Evolutionary conservation across 1,140 invertebrate species (phyloP), one percentile per base, ranked within the genome.

Genomic region (Callitettix versicolor): DNA sequence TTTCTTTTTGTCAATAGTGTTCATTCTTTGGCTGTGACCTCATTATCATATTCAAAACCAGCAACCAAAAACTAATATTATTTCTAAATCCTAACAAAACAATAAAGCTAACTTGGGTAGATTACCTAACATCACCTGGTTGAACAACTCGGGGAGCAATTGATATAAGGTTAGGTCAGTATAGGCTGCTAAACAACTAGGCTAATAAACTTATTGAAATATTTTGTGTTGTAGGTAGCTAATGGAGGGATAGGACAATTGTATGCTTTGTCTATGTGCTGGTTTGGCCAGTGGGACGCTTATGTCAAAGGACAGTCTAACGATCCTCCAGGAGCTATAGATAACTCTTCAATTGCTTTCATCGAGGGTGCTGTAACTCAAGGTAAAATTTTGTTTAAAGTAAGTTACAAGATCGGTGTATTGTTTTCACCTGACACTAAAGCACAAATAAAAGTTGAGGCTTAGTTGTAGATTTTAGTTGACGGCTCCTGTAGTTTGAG

Each of bases 211-310:
- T n/a, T n/a, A n/a, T n/a, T n/a, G n/a, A n/a, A 30, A 4, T 30
- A 30, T 30, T 30, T 30, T 30, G 26, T 30, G 3, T 30, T 30
- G 3, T 30, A 30, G 26, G 3, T 30, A 30, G 26, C 26, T 3
- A 30, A 30, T 30, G 26, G 9, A 30, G 26, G 78, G 1, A 71
- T 73, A 30, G 79, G 83, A 1, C 2, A 34, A 7, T 80, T 88
- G 30, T 91, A 88, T 74, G 87, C 85, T 3, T 79, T 95, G 21
- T 87, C 88, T 41, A 91, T 89, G 80, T 76, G 79, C 22, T 96
- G 92, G 92, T 85, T 93, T 67, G 77, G 85, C 12, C 80, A 85
- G 55, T 96, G 93, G 92, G 88, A 95, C 67, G 81, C 79, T 42
- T 96, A 94, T 71, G 86, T 91, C 6, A 75, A 82, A 38, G 82